phyloP scores from a whole-genome alignment of 2,113 vertebrate species.

The Centropristis striata region DNA sequence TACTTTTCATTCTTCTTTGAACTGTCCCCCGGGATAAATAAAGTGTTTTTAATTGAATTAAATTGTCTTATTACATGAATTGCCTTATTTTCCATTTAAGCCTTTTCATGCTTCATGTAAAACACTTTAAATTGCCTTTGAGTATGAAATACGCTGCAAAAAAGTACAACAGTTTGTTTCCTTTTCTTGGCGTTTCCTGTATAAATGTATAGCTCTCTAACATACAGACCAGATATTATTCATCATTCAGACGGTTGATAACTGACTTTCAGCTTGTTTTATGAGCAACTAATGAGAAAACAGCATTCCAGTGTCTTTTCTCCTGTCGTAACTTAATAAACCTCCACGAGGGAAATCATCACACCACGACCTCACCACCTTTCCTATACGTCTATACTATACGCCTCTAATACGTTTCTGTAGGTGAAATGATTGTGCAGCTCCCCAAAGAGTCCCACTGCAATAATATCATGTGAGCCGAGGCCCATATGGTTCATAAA shows the following conservation, averaged over 20 bases:
- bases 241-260: too few species aligned
- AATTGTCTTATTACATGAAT: too few species aligned
- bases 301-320: background rate
- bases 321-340: constrained; percentile 18
- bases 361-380: background rate
- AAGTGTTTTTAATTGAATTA: too few species aligned
- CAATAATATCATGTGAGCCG: background rate
- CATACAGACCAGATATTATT: background rate
- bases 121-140: too few species aligned
- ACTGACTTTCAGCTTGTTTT: background rate
- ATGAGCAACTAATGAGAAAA: background rate
- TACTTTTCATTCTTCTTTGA: too few species aligned
- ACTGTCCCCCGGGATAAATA: too few species aligned
- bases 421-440: background rate
- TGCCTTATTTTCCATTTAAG: too few species aligned
- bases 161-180: too few species aligned
- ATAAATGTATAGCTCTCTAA: background rate
- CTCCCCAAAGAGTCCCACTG: background rate
- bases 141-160: too few species aligned
- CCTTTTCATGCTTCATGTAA: too few species aligned
- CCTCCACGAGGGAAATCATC: constrained; percentile 25
- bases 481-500: background rate
- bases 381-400: background rate
- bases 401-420: background rate
- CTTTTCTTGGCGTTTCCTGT: too few species aligned